Percentiles rank a stretch among this genome's conserved stretches.
Evolutionary conservation across 2,113 vertebrate genomes (phyloP).

Genomic region (Callopanchax toddi): DNA sequence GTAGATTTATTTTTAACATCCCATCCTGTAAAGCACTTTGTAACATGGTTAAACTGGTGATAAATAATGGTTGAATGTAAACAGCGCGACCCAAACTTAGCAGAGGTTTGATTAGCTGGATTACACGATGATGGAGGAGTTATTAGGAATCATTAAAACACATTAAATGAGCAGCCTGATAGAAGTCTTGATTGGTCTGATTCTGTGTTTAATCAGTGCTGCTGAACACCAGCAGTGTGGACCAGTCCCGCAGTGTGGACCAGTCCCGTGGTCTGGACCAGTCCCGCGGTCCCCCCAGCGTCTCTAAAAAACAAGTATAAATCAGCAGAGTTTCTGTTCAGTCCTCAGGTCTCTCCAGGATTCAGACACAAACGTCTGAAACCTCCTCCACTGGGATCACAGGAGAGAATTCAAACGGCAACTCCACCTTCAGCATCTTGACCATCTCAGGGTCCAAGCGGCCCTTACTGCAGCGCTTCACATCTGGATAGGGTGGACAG

Average conservation of each 20-base stretch:
- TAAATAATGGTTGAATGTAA: neutral
- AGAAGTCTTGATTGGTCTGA: neutral
- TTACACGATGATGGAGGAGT: neutral
- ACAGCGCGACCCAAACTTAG: no score
- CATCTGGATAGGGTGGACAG: accelerated
- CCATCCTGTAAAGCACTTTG: no score
- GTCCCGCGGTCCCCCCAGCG: no score
- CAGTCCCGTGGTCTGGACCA: neutral
- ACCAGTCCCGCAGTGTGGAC: no score
- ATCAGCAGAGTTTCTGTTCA: neutral
- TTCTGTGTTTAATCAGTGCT: neutral
- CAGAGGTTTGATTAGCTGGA: no score
- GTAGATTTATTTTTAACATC: no score
- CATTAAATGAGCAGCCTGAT: neutral
- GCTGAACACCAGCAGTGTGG: neutral
- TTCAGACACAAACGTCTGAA: slow-evolving; percentile 52
- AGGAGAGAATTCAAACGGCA: neutral
- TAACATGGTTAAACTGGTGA: neutral
- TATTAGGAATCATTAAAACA: neutral
- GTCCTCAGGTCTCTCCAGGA: neutral
- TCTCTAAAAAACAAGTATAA: no score
- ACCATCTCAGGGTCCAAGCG: slow-evolving; percentile 7
- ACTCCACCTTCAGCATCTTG: slow-evolving; percentile 33
- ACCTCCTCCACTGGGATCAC: slow-evolving; percentile 21
- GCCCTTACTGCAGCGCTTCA: neutral